Evolutionary conservation across 2,113 vertebrate genomes (phyloP).

Genomic region (Nothoprocta perdicaria): DNA sequence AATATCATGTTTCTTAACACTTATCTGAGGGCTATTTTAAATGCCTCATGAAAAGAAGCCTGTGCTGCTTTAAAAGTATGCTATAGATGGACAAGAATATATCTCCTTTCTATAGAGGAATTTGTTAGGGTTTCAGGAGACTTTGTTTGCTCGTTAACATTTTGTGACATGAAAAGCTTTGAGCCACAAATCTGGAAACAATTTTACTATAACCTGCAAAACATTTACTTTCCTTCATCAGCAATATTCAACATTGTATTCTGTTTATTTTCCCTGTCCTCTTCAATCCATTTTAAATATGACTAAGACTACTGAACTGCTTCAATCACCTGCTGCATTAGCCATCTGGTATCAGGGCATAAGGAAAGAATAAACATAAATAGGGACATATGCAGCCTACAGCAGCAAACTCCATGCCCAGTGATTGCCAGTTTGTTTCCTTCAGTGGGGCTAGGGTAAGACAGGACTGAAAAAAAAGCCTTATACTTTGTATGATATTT

Average conservation of each 20-base stretch:
- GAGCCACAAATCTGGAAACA: background rate
- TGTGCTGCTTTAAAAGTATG: background rate
- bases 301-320: background rate
- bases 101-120: background rate
- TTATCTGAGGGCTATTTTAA: background rate
- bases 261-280: background rate
- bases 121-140: background rate
- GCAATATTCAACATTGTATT: background rate
- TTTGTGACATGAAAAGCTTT: background rate
- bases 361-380: background rate
- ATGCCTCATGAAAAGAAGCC: background rate
- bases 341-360: constrained; percentile 3
- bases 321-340: background rate
- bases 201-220: background rate
- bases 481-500: background rate
- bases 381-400: background rate
- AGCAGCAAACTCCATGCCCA: background rate
- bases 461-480: background rate
- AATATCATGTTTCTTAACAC: background rate
- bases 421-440: background rate
- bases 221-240: background rate
- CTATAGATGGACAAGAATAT: background rate
- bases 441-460: background rate
- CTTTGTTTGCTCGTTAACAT: background rate
- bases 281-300: constrained; percentile 7